A percentile compares a stretch with the other conserved stretches of the same genome.
phyloP scores from a whole-genome alignment of 2,113 vertebrate species.

The Tetrao urogallus region DNA sequence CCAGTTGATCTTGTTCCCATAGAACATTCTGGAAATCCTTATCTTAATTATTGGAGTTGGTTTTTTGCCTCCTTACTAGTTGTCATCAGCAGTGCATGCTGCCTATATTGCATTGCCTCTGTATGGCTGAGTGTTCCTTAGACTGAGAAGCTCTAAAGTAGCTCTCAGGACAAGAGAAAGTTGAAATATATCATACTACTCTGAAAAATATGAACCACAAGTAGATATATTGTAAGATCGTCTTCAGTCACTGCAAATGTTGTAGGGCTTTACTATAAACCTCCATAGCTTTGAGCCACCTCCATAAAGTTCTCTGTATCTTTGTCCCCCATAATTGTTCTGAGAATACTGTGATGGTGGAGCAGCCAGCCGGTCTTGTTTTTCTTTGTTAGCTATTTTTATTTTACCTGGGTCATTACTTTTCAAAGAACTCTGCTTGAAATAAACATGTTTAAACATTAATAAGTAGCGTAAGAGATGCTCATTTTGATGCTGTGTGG shows the following conservation, averaged over 20 bases:
- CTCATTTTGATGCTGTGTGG: constrained; percentile 15
- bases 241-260: background rate
- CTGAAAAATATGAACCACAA: background rate
- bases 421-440: constrained; percentile 21
- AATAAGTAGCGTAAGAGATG: constrained; percentile 30
- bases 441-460: constrained; percentile 61
- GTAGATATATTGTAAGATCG: constrained; percentile 1
- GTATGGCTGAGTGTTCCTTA: background rate
- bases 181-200: background rate
- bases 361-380: background rate
- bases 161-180: background rate
- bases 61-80: background rate
- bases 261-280: background rate
- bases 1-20: background rate
- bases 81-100: background rate
- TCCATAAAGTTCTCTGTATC: background rate
- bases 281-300: background rate
- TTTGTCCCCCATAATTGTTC: background rate
- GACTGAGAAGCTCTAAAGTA: background rate
- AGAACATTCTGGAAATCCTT: background rate
- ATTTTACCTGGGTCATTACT: constrained; percentile 41
- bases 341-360: background rate
- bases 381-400: constrained; percentile 56
- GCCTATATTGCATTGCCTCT: background rate
- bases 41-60: background rate